Base-by-base conservation (phyloP, 2,888 invertebrate species). In the Artemia sinica region DNA sequence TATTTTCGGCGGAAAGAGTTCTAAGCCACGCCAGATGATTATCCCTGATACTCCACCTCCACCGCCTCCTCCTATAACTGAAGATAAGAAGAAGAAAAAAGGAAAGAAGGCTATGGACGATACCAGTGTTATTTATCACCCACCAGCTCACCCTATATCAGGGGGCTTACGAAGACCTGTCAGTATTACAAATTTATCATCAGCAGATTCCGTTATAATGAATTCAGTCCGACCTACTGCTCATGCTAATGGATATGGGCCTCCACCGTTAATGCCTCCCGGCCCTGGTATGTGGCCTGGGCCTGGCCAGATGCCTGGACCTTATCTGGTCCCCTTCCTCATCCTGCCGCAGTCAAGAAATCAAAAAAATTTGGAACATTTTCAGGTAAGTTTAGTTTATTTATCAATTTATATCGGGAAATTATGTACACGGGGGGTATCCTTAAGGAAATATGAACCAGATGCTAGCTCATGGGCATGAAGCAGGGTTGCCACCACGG, bases 21-120 rank as follows among this genome's bases (percentile, higher is more conserved):
- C 85, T 49, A 81, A 91, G 66, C 90, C 91, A 0, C 83, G 92
- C 2, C 91, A 91, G 79, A 86, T 91, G 72, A 81, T 85, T 68
- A 83, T 86, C 69, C 88, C 89, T 0, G 85, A 88, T 1, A 84
- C 86, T n/a, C 87, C 88, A 66, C 89, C 89, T 10, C 91, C 91
- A 50, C 78, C 79, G 1, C 78, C 77, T 8, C 90, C 91, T 3
- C 88, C 89, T 0, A 86, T 87, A 11, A 84, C 86, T 0, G 83
- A 82, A 7, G 85, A 84, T 74, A 86, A 81, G 75, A 82, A 82
- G 67, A 79, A 79, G 8, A 75, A 76, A 71, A 77, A 81, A 72
- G 77, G 78, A 70, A 71, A 72, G 65, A 72, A 73, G 66, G 73
- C 73, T 67, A 71, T 72, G 41, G 50, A 52, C 11, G 51, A 66